Conservation (phyloP, 2,797 vertebrate genomes). For the Falco biarmicus region DNA sequence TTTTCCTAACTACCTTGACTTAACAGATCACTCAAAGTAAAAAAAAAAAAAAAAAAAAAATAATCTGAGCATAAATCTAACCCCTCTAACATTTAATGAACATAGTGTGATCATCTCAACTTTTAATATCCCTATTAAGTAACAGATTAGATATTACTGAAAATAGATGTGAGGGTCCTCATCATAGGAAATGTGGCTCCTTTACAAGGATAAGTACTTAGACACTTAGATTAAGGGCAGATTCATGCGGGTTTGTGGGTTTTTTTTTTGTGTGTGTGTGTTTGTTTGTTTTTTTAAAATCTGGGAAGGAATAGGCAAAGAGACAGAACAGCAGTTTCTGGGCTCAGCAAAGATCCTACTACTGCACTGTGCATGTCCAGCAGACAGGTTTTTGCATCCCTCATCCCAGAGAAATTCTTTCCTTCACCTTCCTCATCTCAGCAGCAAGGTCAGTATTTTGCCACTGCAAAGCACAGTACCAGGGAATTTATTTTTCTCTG, state of each 20-base stretch:
- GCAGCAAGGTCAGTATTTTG: not conserved
- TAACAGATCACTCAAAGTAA: not conserved
- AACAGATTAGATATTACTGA: not conserved
- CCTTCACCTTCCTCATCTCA: not conserved
- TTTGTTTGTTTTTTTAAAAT: not conserved
- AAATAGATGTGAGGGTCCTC: not conserved
- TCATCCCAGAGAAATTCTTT: not conserved
- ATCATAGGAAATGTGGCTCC: not conserved
- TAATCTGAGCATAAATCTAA: not conserved
- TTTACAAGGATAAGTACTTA: not conserved
- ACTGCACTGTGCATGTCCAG: rapidly evolving
- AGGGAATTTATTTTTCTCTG: not conserved
- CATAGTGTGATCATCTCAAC: not conserved
- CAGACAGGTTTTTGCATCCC: rapidly evolving
- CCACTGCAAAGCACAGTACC: not conserved
- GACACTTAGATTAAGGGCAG: not conserved
- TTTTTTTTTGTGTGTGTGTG: not conserved
- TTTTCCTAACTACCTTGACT: not conserved
- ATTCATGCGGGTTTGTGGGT: not conserved
- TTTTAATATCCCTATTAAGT: not conserved
- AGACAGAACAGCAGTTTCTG: not conserved
- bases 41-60: not conserved
- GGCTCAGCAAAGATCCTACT: not conserved
- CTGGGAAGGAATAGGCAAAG: not conserved
- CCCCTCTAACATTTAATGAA: not conserved